Base-by-base conservation (phyloP, 2,113 vertebrate genomes). In the Cathartes aura region DNA sequence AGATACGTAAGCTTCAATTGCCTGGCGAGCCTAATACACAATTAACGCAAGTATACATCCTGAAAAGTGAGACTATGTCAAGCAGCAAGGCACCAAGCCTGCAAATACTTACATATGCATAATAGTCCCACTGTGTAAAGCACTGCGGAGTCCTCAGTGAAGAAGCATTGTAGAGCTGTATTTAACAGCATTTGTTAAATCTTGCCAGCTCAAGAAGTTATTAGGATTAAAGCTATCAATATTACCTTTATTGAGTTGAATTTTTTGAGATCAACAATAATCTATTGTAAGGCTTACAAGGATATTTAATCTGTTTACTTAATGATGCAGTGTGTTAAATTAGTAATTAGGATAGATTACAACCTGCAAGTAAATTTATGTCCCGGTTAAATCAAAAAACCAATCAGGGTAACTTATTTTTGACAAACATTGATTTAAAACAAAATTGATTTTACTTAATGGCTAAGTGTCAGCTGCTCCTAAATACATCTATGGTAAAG, bases 311-410 rank as follows among this genome's bases (percentile, higher is more conserved):
- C 75, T 68, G 83, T 92, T 96, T 90, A 86, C 47, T 89, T 89
- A 96, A 88, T 66, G 89, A 92, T 55, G 71, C 72, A 78, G 34
- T 56, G 62, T 87, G 82, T 94, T 97, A 93, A 96, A 96, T 96
- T 90, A 97, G 81, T 88, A 82, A 89, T 70, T 82, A 83, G 81
- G 89, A 92, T 66, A 90, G 40, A 91, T 73, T 75, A 64, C 74
- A 92, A 94, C 66, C 43, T 85, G 47, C 48, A 95, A 92, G 56
- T 83, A 89, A 94, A 93, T 95, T 80, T 93, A 78, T 10, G 64
- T 47, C 52, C 82, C 9, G 74, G 36, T 85, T 90, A 95, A 87
- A 89, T 84, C 10, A 29, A 42, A 17, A 95, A 90, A 40, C 1
- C 36, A 67, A 48, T 75, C 64, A 74, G 8, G 62, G 30, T 74